phyloP scores from a whole-genome alignment of 2,113 vertebrate species.

The Phocoena phocoena region DNA sequence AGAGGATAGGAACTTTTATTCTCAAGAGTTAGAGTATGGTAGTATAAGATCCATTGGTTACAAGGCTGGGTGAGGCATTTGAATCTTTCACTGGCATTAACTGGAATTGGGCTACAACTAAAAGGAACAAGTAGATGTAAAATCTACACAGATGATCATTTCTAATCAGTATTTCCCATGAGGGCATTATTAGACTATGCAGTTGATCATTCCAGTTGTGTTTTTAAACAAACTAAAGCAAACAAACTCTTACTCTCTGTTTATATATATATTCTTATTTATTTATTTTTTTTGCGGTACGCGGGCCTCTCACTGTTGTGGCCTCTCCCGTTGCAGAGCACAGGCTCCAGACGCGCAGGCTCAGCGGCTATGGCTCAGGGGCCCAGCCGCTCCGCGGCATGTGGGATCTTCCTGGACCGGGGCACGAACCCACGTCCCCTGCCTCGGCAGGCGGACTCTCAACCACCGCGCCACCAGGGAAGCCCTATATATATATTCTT shows the following conservation, averaged over 20 bases:
- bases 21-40: background rate
- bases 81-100: background rate
- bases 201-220: background rate
- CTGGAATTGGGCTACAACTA: background rate
- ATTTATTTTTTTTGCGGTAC: no score
- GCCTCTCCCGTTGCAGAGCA: no score
- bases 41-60: background rate
- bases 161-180: background rate
- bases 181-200: background rate
- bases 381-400: no score
- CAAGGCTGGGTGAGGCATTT: background rate
- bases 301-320: no score
- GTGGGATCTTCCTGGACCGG: no score
- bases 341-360: no score
- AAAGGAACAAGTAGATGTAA: background rate
- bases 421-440: no score
- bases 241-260: background rate
- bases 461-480: no score
- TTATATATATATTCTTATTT: background rate
- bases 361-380: no score
- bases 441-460: no score
- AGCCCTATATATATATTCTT: background rate
- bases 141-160: background rate
- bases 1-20: background rate
- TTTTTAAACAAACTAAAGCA: conserved; percentile 19